Base-by-base conservation (phyloP, 2,113 vertebrate species). In the Tachuris rubrigastra region DNA sequence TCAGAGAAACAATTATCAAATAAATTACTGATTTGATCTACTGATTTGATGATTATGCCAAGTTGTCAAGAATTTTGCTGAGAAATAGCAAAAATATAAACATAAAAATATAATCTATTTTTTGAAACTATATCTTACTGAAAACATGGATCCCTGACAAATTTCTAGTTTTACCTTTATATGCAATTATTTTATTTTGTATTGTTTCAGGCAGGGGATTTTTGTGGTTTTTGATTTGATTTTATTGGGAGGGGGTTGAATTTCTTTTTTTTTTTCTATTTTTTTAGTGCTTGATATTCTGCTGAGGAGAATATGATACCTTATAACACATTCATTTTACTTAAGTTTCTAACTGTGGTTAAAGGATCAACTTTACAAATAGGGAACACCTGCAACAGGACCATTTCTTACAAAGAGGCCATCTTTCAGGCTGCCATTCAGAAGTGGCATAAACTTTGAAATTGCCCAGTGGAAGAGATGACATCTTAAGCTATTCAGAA, bases 241-340 rank as follows among this genome's bases (percentile, higher is more conserved):
- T 65, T 59, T 53, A 22, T 47, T 41, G 12, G 28, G 9, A 16
- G 1, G 0, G 1, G 28, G 58, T 35, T 59, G n/a, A 9, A 21
- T 33, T n/a, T 39, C 6, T 7, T 49, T n/a, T 31, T 6, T 8
- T 7, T 44, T 23, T 44, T 80, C n/a, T n/a, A n/a, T n/a, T n/a
- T 44, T 86, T 77, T 80, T 35, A 39, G 33, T 2, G 0, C 1
- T 2, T 77, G 33, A 5, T 21, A 7, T 88, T 56, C 14, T 68
- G 3, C 28, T 33, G 30, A 73, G 27, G 5, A 56, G 24, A 69
- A 73, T 33, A 22, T 55, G 71, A 47, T 41, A 12, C 5, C 16
- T 50, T n/a, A 24, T 31, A 56, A 37, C 9, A 28, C 8, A 33
- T 50, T 39, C 5, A 8, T 39, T 5, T 72, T 72, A n/a, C 5